These are phyloP conservation scores for Protobothrops flavoviridis DNA, from an alignment of 2,113 vertebrate genomes.

Conservation along the genomic window DNA sequence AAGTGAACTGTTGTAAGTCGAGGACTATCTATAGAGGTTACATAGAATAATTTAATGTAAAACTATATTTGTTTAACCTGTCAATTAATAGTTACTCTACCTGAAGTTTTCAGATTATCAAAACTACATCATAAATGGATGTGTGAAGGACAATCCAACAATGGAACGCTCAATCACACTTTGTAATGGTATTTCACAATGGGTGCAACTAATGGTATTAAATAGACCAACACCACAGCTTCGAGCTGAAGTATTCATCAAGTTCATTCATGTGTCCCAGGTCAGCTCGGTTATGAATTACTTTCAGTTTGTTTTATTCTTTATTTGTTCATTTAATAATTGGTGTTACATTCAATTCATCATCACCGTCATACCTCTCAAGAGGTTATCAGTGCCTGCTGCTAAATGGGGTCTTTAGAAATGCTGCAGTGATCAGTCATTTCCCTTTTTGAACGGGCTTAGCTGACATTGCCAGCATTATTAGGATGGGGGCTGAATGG, in stretches of 20 bases:
- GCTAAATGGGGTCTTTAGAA: not conserved
- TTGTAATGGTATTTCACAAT: conserved; percentile 94
- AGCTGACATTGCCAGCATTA: not conserved
- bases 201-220: conserved; percentile 96
- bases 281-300: conserved; percentile 65
- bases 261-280: conserved; percentile 94
- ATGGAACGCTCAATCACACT: conserved; percentile 94
- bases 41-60: not conserved
- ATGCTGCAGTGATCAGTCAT: not conserved
- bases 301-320: not conserved
- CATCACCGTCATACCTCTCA: not conserved
- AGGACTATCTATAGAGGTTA: not conserved
- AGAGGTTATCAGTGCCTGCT: not conserved
- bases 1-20: not conserved
- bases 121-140: conserved; percentile 89
- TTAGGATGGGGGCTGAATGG: not conserved
- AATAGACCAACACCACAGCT: conserved; percentile 93
- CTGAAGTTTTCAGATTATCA: conserved; percentile 90
- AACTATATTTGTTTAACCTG: not conserved
- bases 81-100: not conserved
- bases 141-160: conserved; percentile 91
- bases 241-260: conserved; percentile 92
- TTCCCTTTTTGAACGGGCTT: not conserved
- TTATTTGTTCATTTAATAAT: not conserved
- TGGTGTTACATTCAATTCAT: not conserved